These are phyloP conservation scores for Octopus bimaculoides DNA, from an alignment of 1,140 invertebrate genomes.

Conservation along the genomic window DNA sequence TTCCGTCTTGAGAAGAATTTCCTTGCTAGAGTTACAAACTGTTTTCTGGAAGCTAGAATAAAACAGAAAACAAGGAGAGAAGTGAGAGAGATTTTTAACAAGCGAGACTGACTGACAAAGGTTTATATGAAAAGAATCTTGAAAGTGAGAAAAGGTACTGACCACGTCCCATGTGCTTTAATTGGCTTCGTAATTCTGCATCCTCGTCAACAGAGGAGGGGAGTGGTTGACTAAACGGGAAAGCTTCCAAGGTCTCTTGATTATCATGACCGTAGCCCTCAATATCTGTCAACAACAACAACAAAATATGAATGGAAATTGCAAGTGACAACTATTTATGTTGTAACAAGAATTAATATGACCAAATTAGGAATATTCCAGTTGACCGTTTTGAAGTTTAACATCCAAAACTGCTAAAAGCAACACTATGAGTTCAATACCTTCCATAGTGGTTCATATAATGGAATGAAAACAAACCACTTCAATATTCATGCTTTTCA, in stretches of 20 bases:
- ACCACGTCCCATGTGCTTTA: slow-evolving; percentile 87
- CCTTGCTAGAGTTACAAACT: slow-evolving; percentile 44
- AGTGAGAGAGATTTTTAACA: no score
- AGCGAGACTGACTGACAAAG: no score
- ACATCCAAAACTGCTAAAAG: no score
- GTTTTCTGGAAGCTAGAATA: slow-evolving; percentile 43
- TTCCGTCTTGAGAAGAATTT: slow-evolving; percentile 41
- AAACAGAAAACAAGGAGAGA: slow-evolving; percentile 10
- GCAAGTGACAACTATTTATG: no score
- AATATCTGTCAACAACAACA: neutral
- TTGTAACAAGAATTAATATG: no score
- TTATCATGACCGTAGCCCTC: slow-evolving; percentile 48
- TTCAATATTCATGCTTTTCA: no score
- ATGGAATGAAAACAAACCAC: no score
- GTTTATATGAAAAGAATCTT: neutral
- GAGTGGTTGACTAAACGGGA: slow-evolving; percentile 54
- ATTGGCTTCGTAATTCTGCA: slow-evolving; percentile 75
- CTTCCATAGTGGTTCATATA: no score
- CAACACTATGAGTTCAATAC: no score
- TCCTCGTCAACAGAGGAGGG: slow-evolving; percentile 60
- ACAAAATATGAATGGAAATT: no score
- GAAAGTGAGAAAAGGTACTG: slow-evolving; percentile 18
- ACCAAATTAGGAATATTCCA: no score
- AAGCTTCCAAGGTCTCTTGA: slow-evolving; percentile 49
- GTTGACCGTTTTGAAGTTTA: no score